Base-by-base conservation (phyloP, 2,888 invertebrate species). In the Drosophila helvetica region DNA sequence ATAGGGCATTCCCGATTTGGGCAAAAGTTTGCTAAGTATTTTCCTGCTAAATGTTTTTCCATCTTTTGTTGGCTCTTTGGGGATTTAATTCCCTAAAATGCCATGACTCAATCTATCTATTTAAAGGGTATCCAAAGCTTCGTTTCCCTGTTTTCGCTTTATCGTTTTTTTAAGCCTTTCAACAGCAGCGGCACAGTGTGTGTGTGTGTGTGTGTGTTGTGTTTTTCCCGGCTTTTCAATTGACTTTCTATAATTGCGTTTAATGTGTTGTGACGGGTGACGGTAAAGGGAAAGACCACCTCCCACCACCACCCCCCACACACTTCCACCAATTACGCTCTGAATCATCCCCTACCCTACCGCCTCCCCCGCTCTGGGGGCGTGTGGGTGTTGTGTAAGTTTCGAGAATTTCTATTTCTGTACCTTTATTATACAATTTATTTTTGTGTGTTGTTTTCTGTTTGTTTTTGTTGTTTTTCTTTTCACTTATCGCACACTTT, bases 201-300 rank as follows among this genome's bases (percentile, higher is more conserved):
- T 18, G 22, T 22, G 22, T 22, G 22, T 19, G 19, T 22, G 4
- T 22, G 22, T 4, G 3, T 22, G 22, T 22, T 5, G 22, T 22
- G 4, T 62, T 27, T 67, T 72, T 45, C 54, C 54, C 43, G 55
- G 77, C 33, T 66, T 82, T 74, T 72, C 84, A 79, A 84, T 86
- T 84, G 83, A 84, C 86, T 84, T 84, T 88, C 89, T 89, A 88
- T 84, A 84, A 89, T 84, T 89, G 83, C 83, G 86, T 89, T 84
- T 84, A 89, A 84, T 89, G 86, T 89, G 86, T 89, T 89, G 80
- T 89, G 83, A 84, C 88, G 79, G 72, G 30, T 52, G 68, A 25
- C 47, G 45, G 55, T 7, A 42, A 25, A 33, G 45, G 7, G 2
- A 8, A 2, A 27, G 0, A 22, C 22, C n/a, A 51, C 68, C 52